phyloP scores from a whole-genome alignment of 2,113 vertebrate species.

The Varanus komodoensis region DNA sequence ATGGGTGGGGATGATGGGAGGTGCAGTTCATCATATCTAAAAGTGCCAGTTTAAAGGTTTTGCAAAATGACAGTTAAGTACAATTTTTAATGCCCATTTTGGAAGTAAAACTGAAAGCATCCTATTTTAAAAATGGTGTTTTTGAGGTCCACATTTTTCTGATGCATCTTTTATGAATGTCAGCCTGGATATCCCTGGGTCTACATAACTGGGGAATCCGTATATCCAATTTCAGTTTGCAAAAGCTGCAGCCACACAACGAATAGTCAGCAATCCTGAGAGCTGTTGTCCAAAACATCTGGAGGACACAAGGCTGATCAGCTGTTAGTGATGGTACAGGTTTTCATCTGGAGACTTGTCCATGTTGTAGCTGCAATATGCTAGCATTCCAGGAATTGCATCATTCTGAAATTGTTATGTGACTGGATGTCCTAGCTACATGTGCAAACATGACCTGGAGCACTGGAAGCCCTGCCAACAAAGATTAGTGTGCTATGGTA shows the following conservation, averaged over 20 bases:
- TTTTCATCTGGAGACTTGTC: background rate
- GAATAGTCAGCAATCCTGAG: too few relatives aligned
- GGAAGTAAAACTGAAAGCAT: background rate
- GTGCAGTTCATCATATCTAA: too few relatives aligned
- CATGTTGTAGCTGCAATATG: background rate
- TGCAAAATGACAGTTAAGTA: background rate
- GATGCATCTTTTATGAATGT: background rate
- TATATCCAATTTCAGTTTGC: background rate
- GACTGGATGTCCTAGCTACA: background rate
- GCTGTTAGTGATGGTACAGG: background rate
- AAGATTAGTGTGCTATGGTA: background rate
- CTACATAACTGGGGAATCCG: background rate
- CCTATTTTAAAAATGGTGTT: background rate
- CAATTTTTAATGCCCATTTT: background rate
- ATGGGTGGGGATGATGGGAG: too few relatives aligned
- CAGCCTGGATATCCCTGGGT: background rate
- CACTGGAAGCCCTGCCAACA: background rate
- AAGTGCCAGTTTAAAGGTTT: background rate
- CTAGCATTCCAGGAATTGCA: background rate
- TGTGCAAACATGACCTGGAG: background rate
- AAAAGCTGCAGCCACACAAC: too few relatives aligned
- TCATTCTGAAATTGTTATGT: background rate
- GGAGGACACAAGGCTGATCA: too few relatives aligned
- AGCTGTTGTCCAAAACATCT: too few relatives aligned
- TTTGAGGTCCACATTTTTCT: background rate